phyloP scores from a whole-genome alignment of 2,797 vertebrate species.

The Hippocampus kuda region DNA sequence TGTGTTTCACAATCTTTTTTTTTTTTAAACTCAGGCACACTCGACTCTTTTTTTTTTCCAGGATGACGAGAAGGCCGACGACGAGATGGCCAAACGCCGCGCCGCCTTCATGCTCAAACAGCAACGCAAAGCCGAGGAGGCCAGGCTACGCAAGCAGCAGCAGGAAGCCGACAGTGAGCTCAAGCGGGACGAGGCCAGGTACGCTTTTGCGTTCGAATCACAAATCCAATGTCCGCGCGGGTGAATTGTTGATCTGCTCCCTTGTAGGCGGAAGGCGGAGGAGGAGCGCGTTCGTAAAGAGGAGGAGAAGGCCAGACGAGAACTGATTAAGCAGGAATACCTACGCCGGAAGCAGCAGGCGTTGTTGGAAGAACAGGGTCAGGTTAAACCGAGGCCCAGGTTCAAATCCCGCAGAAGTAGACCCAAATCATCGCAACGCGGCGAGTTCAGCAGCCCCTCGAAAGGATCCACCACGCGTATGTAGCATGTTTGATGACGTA shows the following conservation, averaged over 20 bases:
- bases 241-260: not conserved
- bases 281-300: constrained; percentile 92
- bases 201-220: not conserved
- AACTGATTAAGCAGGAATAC: constrained; percentile 96
- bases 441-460: constrained; percentile 64
- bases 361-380: constrained; percentile 85
- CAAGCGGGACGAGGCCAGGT: constrained; percentile 91
- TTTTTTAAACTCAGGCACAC: not conserved
- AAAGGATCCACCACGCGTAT: constrained; percentile 80
- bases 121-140: constrained; percentile 92
- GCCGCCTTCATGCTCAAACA: constrained; percentile 92
- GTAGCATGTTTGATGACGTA: not conserved
- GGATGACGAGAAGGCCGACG: constrained; percentile 88
- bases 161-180: constrained; percentile 83
- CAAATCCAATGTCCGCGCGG: not conserved
- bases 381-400: constrained; percentile 74
- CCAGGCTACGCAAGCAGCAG: constrained; percentile 80
- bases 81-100: constrained; percentile 88
- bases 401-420: constrained; percentile 69
- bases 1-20: not conserved
- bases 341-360: constrained; percentile 85
- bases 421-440: constrained; percentile 83
- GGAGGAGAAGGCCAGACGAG: constrained; percentile 87
- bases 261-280: constrained; percentile 84
- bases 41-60: constrained; percentile 14